phyloP scores from a whole-genome alignment of 2,797 vertebrate species.

The Brotula barbata region DNA sequence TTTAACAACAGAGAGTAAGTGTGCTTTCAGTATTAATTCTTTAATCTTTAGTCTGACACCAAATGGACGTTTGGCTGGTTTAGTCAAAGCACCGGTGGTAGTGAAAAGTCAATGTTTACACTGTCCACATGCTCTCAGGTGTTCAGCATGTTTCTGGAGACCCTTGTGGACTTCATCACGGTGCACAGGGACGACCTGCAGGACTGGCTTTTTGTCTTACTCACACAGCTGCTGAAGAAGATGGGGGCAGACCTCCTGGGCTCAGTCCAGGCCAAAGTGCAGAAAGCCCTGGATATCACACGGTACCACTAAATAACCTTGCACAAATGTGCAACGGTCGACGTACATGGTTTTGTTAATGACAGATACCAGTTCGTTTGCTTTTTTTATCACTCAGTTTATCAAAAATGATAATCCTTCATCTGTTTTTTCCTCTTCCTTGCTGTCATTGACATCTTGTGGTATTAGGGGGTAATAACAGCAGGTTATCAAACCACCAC shows the following conservation, averaged over 20 bases:
- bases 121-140: conserved; percentile 75
- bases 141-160: conserved; percentile 92
- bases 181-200: conserved; percentile 94
- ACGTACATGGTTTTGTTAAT: too few relatives aligned
- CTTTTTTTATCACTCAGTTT: too few relatives aligned
- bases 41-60: not conserved
- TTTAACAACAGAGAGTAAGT: conserved; percentile 99
- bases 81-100: not conserved
- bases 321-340: too few relatives aligned
- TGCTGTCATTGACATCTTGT: too few relatives aligned
- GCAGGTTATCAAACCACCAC: too few relatives aligned
- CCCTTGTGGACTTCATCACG: conserved; percentile 87
- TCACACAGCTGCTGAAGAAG: conserved; percentile 96
- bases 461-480: too few relatives aligned
- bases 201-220: conserved; percentile 96
- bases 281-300: conserved; percentile 95
- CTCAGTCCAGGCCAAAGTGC: conserved; percentile 96
- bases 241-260: conserved; percentile 96
- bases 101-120: not conserved
- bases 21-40: conserved; percentile 44
- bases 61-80: not conserved
- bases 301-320: too few relatives aligned
- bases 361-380: too few relatives aligned
- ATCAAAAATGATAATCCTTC: too few relatives aligned
- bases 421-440: too few relatives aligned